These are phyloP conservation scores for Acanthosepion esculentum DNA, from an alignment of 2,888 invertebrate genomes.

Conservation along the genomic window DNA sequence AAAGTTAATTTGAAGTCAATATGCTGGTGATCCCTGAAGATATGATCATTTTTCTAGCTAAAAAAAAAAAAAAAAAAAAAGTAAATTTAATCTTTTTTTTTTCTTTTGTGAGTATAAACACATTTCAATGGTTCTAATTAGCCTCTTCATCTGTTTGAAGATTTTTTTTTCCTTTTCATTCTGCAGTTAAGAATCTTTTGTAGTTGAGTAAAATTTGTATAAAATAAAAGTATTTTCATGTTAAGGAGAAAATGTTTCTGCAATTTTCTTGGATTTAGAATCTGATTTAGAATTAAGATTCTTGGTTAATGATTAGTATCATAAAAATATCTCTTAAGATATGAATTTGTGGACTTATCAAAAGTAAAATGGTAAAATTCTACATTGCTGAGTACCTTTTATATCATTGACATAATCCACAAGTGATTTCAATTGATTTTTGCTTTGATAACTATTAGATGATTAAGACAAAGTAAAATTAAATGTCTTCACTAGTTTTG, in stretches of 20 bases:
- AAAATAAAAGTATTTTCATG: not conserved
- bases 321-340: not conserved
- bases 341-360: too few relatives aligned
- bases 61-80: not conserved
- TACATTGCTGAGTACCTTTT: too few relatives aligned
- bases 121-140: not conserved
- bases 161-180: not conserved
- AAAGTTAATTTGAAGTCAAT: not conserved
- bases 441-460: too few relatives aligned
- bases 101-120: not conserved
- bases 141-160: not conserved
- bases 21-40: not conserved
- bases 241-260: not conserved
- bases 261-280: not conserved
- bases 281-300: not conserved
- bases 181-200: not conserved
- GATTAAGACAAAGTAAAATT: too few relatives aligned
- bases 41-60: conserved; percentile 5
- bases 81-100: not conserved
- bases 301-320: not conserved
- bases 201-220: not conserved
- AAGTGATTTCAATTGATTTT: too few relatives aligned
- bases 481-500: too few relatives aligned
- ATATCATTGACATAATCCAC: too few relatives aligned
- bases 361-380: too few relatives aligned